phyloP scores from a whole-genome alignment of 2,113 vertebrate species.

The Machaerirhynchus nigripectus region DNA sequence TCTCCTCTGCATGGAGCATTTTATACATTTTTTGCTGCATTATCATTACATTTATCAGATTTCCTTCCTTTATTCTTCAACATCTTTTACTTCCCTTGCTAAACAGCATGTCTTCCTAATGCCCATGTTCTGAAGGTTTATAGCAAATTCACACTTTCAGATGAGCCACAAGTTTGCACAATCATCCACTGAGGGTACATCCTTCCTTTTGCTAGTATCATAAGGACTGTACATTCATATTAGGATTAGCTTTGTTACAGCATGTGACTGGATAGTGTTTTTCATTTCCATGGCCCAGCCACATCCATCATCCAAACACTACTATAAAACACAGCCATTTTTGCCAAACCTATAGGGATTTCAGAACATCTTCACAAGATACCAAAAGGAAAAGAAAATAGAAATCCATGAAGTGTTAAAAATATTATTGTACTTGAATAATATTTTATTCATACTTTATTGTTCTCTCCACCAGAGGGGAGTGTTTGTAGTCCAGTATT shows the following conservation, averaged over 20 bases:
- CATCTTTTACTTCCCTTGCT: background rate
- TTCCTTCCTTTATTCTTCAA: background rate
- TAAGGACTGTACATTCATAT: background rate
- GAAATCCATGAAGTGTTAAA: background rate
- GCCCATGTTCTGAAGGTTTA: background rate
- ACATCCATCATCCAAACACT: background rate
- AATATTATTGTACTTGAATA: background rate
- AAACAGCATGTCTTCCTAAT: background rate
- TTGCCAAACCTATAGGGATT: background rate
- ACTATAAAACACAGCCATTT: background rate
- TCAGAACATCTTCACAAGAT: background rate
- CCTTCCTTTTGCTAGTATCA: background rate
- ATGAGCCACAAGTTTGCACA: background rate
- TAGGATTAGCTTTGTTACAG: background rate
- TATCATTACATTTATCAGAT: background rate
- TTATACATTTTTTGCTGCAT: background rate
- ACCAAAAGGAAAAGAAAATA: background rate
- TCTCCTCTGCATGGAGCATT: background rate
- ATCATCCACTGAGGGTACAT: background rate
- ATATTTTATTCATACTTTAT: background rate
- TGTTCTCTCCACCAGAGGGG: background rate
- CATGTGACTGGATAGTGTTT: background rate
- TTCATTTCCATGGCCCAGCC: background rate
- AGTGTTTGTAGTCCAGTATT: background rate
- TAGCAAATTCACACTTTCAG: background rate